Percentiles rank a stretch among this genome's conserved stretches.
phyloP scores from a whole-genome alignment of 2,888 invertebrate genomes.

The Germaria angustata region DNA sequence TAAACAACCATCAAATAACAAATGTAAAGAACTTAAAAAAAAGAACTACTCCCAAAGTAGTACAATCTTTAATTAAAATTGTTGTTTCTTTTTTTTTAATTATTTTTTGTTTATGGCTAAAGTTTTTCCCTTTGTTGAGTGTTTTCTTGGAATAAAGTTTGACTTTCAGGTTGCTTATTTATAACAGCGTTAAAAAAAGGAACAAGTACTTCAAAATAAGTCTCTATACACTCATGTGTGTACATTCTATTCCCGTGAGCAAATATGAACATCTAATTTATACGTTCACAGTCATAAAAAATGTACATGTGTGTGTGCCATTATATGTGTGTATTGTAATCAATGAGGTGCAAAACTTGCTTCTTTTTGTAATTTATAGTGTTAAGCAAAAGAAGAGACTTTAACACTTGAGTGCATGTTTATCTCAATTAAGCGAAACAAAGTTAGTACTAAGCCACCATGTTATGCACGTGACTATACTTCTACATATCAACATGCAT shows the following conservation, averaged over 20 bases:
- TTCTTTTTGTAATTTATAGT: conserved; percentile 21
- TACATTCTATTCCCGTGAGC: background rate
- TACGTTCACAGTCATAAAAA: background rate
- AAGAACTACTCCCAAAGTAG: background rate
- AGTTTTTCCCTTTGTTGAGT: background rate
- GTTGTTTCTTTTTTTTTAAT: background rate
- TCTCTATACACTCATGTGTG: background rate
- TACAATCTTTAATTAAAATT: conserved; percentile 42
- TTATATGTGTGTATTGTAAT: background rate
- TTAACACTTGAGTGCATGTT: conserved; percentile 47
- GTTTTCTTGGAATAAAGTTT: conserved; percentile 4
- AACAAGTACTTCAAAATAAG: background rate
- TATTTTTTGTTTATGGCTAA: conserved; percentile 3
- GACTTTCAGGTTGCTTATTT: conserved; percentile 10
- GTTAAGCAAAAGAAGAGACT: conserved; percentile 12
- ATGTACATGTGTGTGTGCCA: no score
- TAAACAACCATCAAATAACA: background rate
- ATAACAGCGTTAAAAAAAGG: background rate
- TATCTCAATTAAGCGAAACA: conserved; percentile 58
- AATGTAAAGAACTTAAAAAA: background rate
- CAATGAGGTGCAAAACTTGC: conserved; percentile 55
- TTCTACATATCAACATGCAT: background rate
- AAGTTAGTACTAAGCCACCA: conserved; percentile 25
- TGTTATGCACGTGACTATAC: background rate
- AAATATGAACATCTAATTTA: conserved; percentile 14